phyloP scores from a whole-genome alignment of 1,140 invertebrate species.

The Varroa destructor region DNA sequence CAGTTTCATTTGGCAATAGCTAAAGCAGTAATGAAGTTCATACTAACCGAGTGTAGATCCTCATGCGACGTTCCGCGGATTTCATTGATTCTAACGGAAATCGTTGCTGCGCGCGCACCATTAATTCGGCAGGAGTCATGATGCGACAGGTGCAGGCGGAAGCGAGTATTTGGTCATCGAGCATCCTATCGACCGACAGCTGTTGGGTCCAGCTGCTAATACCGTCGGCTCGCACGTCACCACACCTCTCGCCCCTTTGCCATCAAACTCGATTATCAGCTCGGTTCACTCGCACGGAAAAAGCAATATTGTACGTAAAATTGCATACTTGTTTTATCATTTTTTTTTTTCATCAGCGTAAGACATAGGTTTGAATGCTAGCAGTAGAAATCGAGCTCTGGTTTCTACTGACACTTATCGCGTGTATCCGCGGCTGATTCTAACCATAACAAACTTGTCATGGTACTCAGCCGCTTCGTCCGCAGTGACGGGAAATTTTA shows the following conservation, averaged over 20 bases:
- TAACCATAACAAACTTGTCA: too few species aligned
- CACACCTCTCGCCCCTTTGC: constrained; percentile 9
- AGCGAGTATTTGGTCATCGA: constrained; percentile 23
- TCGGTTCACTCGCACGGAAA: constrained; percentile 20
- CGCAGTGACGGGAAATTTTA: too few species aligned
- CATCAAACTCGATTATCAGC: constrained; percentile 4
- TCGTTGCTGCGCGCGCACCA: too few species aligned
- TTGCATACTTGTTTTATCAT: background rate
- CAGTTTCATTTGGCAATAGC: background rate
- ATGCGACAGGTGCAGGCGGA: background rate
- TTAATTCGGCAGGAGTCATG: constrained; percentile 3
- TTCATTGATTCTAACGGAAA: background rate
- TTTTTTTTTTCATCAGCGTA: too few species aligned
- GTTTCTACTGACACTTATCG: too few species aligned
- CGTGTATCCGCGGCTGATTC: too few species aligned
- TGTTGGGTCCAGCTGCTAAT: constrained; percentile 9
- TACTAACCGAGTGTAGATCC: background rate
- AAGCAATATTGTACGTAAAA: constrained; percentile 10
- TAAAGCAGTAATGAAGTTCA: background rate
- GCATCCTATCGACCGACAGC: constrained; percentile 13
- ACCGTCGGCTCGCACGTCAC: background rate
- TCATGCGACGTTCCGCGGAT: background rate
- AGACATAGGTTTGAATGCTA: too few species aligned
- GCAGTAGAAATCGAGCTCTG: too few species aligned
- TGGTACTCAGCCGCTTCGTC: too few species aligned